Base-by-base conservation (phyloP, 2,888 invertebrate genomes). In the Hyposoter dolosus region DNA sequence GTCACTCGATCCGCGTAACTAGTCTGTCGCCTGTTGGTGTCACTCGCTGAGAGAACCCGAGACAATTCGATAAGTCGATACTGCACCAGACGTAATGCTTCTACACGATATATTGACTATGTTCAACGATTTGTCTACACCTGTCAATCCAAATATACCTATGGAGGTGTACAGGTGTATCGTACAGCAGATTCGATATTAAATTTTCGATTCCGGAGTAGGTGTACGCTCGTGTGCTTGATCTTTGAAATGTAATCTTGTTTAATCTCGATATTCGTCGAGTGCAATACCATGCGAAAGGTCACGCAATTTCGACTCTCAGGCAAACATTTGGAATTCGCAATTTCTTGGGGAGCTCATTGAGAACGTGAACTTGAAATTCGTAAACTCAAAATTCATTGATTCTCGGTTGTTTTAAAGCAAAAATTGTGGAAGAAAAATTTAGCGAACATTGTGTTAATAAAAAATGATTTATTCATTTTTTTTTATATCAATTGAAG, bases 11-110 rank as follows among this genome's bases (percentile, higher is more conserved):
- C 82, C 56, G 19, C n/a, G 32, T 75, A 68, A 69, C 82, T 45
- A 82, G 68, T 47, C 23, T 75, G 82, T 76, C 82, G 75, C 68
- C 68, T 82, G 75, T 45, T 81, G 82, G 85, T 86, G 79, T 85
- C 74, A 60, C 74, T 35, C 76, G 28, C 66, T 47, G 78, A 60
- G 75, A 60, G 60, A 82, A 81, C 75, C 56, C 56, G 78, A 78
- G 78, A 78, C 83, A 77, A 83, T 83, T 83, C 72, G 71, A 83
- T 83, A 78, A 83, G 76, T 83, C 83, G 83, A 78, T 78, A 71
- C 63, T 28, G 66, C 66, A 75, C 68, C 69, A 65, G 43, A 50
- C 56, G 68, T 35, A 63, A 80, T 72, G 56, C 35, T 45, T 60
- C 82, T 56, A 69, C 78, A 53, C 76, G 60, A 75, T 74, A 28